Evolutionary conservation across 2,888 invertebrate species (phyloP), one percentile per base, ranked within the genome.

Genomic region (Nipponacmea schrenckii): DNA sequence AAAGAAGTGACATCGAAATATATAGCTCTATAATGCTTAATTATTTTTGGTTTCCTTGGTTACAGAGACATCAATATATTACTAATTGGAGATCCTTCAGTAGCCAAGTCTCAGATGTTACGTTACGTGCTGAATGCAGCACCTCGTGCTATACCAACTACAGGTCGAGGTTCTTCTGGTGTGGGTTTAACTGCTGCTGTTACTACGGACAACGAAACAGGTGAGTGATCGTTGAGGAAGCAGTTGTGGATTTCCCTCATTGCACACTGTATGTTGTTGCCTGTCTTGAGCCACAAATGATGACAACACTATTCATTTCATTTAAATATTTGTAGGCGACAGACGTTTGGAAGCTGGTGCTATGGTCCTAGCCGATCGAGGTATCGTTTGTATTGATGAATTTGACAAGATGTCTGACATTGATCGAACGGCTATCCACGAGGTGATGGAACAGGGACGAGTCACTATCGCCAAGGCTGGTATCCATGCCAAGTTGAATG

Each of bases 111-210:
- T 0, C 99, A 99, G 89, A 90, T 91, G 83, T 83, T 91, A 67
- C 84, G 90, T 87, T 99, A 98, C 87, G 98, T 99, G 0, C 90
- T 98, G 74, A 92, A 94, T 87, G 96, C 96, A 0, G 98, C 99
- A 0, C 98, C 98, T 0, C 91, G 98, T 27, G 98, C 98, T 17
- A 95, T 99, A 86, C 93, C 98, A 26, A 98, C 99, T 5, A 99
- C 98, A 0, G 99, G 99, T 12, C 92, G 99, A 74, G 98, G 99
- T 17, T 97, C 98, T 2, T 97, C 97, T 0, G 99, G 99, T 70
- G 99, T 99, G 3, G 99, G 99, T 90, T 91, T 99, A 73, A 99
- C 99, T 0, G 99, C 99, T 8, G 98, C 99, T 14, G 98, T 99
- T 5, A 98, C 98, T 10, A 94, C 95, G 0, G 98, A 99, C 89